These are phyloP conservation scores for Centropus bengalensis DNA, from an alignment of 2,113 vertebrate species.

Conservation along the genomic window DNA sequence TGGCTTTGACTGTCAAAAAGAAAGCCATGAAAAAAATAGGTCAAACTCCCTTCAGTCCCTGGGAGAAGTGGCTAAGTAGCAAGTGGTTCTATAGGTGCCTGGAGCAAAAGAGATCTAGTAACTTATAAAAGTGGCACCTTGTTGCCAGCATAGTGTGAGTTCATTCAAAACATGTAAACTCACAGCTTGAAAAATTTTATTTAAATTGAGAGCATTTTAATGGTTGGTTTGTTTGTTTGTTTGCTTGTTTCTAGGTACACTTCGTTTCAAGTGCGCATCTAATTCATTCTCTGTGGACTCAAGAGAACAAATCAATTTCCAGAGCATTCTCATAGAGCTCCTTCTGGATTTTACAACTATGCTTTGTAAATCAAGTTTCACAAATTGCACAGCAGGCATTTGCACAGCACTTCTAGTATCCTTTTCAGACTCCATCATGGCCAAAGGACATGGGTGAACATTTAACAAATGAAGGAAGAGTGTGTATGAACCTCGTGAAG, in stretches of 20 bases:
- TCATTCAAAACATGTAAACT: background rate
- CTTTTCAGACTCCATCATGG: background rate
- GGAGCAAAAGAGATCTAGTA: background rate
- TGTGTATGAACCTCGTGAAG: too few relatives aligned
- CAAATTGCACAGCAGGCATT: accelerated
- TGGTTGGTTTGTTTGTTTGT: background rate
- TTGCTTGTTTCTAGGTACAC: background rate
- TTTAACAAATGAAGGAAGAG: background rate
- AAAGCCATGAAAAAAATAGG: background rate
- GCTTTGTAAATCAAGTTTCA: background rate
- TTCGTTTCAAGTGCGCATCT: background rate
- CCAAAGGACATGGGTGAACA: background rate
- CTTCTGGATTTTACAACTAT: background rate
- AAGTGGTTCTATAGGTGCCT: background rate
- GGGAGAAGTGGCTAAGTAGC: background rate
- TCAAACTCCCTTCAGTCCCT: background rate
- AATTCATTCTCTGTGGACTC: background rate
- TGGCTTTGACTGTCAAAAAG: background rate
- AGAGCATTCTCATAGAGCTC: background rate
- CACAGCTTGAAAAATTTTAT: background rate
- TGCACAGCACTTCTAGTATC: background rate
- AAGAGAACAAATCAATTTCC: background rate
- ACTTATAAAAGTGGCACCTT: background rate
- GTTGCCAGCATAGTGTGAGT: background rate
- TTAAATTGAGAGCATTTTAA: background rate